Percentiles rank a stretch among this genome's conserved stretches.
Evolutionary conservation across 2,113 vertebrate genomes (phyloP).

Genomic region (Oreotrochilus melanogaster): DNA sequence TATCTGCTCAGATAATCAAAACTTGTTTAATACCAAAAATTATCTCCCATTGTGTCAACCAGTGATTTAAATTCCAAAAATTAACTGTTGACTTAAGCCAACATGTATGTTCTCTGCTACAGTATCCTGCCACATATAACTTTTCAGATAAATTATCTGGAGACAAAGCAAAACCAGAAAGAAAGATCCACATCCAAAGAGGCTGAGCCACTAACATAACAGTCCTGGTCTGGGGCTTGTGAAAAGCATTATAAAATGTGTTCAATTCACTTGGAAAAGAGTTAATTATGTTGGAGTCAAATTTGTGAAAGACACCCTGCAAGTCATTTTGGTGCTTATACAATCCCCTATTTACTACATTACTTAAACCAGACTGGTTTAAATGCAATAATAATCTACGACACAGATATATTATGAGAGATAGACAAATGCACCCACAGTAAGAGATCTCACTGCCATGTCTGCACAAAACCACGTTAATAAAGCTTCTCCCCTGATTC

Average conservation of each 20-base stretch:
- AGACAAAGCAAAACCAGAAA: slow-evolving; percentile 8
- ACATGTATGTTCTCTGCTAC: neutral
- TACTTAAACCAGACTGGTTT: neutral
- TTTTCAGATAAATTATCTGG: neutral
- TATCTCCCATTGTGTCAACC: neutral
- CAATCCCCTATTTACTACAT: neutral
- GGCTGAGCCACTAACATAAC: neutral
- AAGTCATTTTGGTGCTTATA: neutral
- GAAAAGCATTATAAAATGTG: neutral
- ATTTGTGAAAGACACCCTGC: neutral
- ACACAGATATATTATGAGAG: neutral
- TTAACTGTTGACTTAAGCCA: neutral
- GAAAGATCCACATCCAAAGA: neutral
- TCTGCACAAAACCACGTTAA: accelerated
- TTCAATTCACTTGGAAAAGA: neutral
- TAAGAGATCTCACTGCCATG: neutral
- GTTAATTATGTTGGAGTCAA: neutral
- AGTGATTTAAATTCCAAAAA: neutral
- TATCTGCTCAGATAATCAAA: neutral
- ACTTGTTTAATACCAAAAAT: neutral
- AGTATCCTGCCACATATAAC: neutral
- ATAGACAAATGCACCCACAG: neutral
- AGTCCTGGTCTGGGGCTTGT: neutral
- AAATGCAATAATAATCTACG: neutral
- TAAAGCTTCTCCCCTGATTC: neutral